These are phyloP conservation scores for Cyanistes caeruleus DNA, from an alignment of 2,113 vertebrate genomes.

Conservation along the genomic window DNA sequence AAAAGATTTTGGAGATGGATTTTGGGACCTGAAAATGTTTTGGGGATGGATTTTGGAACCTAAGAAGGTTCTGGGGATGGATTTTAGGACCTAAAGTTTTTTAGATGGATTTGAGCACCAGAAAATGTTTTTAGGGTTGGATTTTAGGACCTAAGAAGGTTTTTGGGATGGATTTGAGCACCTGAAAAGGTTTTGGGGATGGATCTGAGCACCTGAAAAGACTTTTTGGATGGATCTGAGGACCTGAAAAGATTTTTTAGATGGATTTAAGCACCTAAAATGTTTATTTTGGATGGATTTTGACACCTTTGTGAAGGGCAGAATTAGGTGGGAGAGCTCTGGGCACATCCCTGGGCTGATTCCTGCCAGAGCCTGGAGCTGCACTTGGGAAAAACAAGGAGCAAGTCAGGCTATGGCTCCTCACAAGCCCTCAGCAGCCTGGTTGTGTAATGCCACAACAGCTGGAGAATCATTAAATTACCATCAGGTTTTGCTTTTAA, in stretches of 20 bases:
- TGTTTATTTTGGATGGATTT: not conserved
- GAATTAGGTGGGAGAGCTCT: fast-evolving
- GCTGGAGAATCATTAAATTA: not conserved
- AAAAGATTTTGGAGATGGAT: not conserved
- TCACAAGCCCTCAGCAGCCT: not conserved
- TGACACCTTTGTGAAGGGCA: not conserved
- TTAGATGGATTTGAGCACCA: not conserved
- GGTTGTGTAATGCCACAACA: not conserved
- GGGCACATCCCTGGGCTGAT: not conserved
- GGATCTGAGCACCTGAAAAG: fast-evolving
- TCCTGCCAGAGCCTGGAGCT: not conserved
- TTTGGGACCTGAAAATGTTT: fast-evolving
- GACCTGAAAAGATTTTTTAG: fast-evolving
- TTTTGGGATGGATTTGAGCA: not conserved
- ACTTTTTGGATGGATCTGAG: not conserved
- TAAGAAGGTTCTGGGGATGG: fast-evolving
- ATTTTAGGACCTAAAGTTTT: fast-evolving
- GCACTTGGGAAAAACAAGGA: not conserved
- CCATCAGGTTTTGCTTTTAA: not conserved
- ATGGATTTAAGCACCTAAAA: not conserved
- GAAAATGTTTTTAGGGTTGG: too few species aligned
- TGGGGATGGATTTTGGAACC: not conserved
- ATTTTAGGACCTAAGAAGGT: fast-evolving
- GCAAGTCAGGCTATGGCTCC: not conserved
- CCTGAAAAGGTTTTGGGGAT: fast-evolving